Evolutionary conservation across 2,888 invertebrate genomes (phyloP), one percentile per base, ranked within the genome.

Genomic region (Phengaris alcon): DNA sequence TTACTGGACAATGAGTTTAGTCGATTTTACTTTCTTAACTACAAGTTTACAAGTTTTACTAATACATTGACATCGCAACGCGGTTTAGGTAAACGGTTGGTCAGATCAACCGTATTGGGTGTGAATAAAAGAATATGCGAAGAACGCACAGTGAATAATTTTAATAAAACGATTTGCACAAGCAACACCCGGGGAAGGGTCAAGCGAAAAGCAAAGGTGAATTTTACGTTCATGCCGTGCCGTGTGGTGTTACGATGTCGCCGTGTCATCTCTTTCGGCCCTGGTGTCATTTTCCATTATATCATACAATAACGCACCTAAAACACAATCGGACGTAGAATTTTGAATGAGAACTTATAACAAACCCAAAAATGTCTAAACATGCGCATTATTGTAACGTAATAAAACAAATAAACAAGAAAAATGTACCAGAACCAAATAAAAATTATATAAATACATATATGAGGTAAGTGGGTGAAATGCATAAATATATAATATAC

Each of bases 381-480:
- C 83, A 83, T 85, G 83, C 84, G 77, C 59, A 75, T 59, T 70
- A 70, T 80, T 76, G 79, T 80, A 81, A 82, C 77, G 74, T 77
- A 80, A 83, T 81, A 80, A 81, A 77, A 81, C 80, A 81, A 78
- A 82, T 81, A 80, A 79, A 79, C 77, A 81, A 83, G 84, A 86
- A 88, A 87, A 90, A 88, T 88, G 87, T 87, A 92, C 92, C 91
- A 92, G 91, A 91, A 92, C 93, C 92, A 91, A 91, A 88, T 85
- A 81, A 81, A 84, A 82, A 80, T n/a, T n/a, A 79, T 78, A 78
- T 75, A 77, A 64, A 51, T 64, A 35, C 35, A 35, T 55, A 13
- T 52, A 13, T 55, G 35, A 55, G 35, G 74, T 79, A 68, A 77
- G 75, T 70, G 12, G 6, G 12, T 52, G 35, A 52, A 70, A 70